Conservation (phyloP, 2,888 invertebrate species). For the Agrotis puta region DNA sequence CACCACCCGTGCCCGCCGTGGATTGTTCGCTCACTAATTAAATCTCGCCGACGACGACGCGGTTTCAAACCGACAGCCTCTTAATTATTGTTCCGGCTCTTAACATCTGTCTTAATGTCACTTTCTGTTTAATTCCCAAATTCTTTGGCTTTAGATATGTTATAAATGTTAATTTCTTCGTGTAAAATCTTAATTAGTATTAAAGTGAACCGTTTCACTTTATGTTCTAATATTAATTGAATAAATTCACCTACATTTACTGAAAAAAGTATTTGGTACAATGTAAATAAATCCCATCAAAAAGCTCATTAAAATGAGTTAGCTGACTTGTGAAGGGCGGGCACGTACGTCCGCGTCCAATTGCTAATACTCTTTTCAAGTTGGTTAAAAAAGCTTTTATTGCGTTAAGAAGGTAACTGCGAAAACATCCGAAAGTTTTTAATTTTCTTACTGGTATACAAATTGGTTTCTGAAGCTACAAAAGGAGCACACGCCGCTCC, state of each 20-base stretch:
- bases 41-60: conserved; percentile 87
- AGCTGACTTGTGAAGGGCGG: conserved; percentile 30
- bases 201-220: conserved; percentile 45
- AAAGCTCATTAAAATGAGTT: conserved; percentile 49
- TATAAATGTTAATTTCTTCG: conserved; percentile 78
- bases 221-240: conserved; percentile 39
- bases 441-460: conserved; percentile 88
- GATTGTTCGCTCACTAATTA: conserved; percentile 89
- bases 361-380: conserved; percentile 58
- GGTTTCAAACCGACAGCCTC: conserved; percentile 89
- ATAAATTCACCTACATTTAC: conserved; percentile 34
- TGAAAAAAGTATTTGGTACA: conserved; percentile 14
- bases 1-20: conserved; percentile 60
- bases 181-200: conserved; percentile 68
- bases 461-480: conserved; percentile 88
- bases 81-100: conserved; percentile 90
- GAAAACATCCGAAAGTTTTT: conserved; percentile 83
- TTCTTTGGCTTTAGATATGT: conserved; percentile 79
- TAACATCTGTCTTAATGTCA: conserved; percentile 90
- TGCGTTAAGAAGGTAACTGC: conserved; percentile 75
- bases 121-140: conserved; percentile 86
- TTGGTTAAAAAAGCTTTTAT: conserved; percentile 74
- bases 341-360: conserved; percentile 30
- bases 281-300: conserved; percentile 30
- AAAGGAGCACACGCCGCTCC: conserved; percentile 84